Evolutionary conservation across 2,888 invertebrate species (phyloP).

Genomic region (Acanthosepion pharaonis): DNA sequence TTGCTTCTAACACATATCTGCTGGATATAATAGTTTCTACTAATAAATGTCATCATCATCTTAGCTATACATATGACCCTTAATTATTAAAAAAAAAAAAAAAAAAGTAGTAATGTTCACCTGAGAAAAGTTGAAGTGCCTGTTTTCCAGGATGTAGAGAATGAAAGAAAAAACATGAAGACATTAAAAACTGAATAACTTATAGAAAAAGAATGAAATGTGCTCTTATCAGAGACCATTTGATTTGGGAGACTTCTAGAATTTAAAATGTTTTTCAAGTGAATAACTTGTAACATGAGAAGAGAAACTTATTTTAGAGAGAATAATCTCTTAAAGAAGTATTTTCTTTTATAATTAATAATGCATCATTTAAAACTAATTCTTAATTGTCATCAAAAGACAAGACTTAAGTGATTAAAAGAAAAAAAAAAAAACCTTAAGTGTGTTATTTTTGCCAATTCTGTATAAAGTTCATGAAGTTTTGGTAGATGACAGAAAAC

Average conservation of each 20-base stretch:
- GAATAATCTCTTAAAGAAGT: background rate
- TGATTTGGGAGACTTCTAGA: background rate
- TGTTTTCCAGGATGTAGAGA: background rate
- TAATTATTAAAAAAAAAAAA: background rate
- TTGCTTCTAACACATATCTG: too few species aligned
- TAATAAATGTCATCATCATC: too few species aligned
- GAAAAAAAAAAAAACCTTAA: background rate
- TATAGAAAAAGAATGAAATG: background rate
- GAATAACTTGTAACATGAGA: too few species aligned
- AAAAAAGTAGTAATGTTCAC: background rate
- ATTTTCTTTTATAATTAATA: background rate
- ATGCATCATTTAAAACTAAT: background rate
- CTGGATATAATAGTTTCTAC: too few species aligned
- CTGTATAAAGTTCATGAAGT: background rate
- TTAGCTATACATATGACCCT: background rate
- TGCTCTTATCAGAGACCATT: background rate
- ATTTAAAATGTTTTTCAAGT: background rate
- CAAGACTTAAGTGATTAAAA: background rate
- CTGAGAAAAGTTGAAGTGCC: background rate
- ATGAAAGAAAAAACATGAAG: background rate
- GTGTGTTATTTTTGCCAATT: background rate
- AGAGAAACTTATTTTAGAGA: too few species aligned
- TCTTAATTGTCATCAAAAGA: background rate
- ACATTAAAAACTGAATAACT: background rate
- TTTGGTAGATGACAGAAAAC: background rate